Percentiles rank a stretch among this genome's conserved stretches.
Conservation (phyloP, 2,797 vertebrate species). For the Sebastiscus albofasciatus region DNA sequence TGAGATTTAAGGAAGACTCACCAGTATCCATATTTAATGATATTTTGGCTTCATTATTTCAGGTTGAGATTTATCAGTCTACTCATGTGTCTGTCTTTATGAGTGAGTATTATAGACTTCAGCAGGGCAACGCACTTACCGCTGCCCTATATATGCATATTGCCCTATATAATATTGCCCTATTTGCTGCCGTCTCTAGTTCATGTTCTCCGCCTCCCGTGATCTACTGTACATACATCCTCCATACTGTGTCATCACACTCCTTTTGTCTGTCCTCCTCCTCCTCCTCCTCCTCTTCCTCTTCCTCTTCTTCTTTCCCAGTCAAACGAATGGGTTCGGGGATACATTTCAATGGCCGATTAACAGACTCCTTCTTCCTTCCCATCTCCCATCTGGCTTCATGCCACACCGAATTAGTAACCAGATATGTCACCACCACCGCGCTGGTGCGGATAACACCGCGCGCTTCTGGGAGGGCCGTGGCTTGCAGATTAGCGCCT, state of each 20-base stretch:
- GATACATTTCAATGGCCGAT: conserved; percentile 56
- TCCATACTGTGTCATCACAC: conserved; percentile 44
- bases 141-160: conserved; percentile 69
- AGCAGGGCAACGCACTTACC: conserved; percentile 38
- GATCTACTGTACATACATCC: conserved; percentile 43
- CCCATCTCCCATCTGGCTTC: conserved; percentile 65
- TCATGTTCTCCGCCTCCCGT: conserved; percentile 38
- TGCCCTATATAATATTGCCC: conserved; percentile 70
- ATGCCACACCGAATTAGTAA: conserved; percentile 74
- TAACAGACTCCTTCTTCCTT: conserved; percentile 61
- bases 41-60: conserved; percentile 6
- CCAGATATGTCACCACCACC: conserved; percentile 65
- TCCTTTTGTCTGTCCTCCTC: conserved; percentile 17
- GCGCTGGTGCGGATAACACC: conserved; percentile 64
- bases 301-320: conserved; percentile 9
- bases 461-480: conserved; percentile 63
- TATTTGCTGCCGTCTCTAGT: conserved; percentile 59
- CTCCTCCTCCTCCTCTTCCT: not conserved
- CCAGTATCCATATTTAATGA: conserved; percentile 11
- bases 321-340: conserved; percentile 45
- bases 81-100: conserved; percentile 12
- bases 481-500: conserved; percentile 74
- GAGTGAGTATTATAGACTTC: conserved; percentile 39
- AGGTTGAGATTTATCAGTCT: not conserved
- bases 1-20: conserved; percentile 9